Evolutionary conservation across 2,113 vertebrate genomes (phyloP).

Genomic region (crab-eating macaque (Macaca fascicularis)): DNA sequence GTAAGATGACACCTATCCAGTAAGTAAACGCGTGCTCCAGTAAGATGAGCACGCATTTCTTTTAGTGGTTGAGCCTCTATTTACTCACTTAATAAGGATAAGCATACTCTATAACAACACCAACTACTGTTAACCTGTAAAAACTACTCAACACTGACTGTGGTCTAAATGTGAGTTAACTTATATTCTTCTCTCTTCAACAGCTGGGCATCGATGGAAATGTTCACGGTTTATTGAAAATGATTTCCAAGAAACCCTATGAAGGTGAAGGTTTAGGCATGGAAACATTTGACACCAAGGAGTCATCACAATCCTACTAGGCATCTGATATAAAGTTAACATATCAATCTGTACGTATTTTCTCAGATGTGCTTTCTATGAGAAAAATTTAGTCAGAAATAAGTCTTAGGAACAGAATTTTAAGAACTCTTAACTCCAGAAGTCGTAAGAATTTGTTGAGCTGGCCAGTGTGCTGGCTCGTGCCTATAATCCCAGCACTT

Average conservation of each 20-base stretch:
- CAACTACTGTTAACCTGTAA: conserved; percentile 2
- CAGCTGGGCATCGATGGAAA: not conserved
- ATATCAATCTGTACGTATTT: not conserved
- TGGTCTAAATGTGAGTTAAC: not conserved
- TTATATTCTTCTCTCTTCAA: not conserved
- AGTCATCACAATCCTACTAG: not conserved
- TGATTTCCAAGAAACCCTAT: not conserved
- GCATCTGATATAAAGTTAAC: not conserved
- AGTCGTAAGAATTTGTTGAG: not conserved
- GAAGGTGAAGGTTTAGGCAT: not conserved
- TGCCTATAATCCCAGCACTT: too few species aligned
- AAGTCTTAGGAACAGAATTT: not conserved
- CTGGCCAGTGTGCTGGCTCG: not conserved
- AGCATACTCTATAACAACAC: not conserved
- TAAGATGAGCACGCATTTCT: not conserved
- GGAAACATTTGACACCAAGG: not conserved
- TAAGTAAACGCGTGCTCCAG: not conserved
- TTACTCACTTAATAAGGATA: not conserved
- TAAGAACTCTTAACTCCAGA: not conserved
- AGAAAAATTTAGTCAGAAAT: not conserved
- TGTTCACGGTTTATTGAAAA: not conserved
- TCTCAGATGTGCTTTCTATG: not conserved
- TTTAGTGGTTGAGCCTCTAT: not conserved
- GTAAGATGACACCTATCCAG: not conserved
- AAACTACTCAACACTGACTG: not conserved